phyloP scores from a whole-genome alignment of 2,113 vertebrate species.

The Tetrax tetrax region DNA sequence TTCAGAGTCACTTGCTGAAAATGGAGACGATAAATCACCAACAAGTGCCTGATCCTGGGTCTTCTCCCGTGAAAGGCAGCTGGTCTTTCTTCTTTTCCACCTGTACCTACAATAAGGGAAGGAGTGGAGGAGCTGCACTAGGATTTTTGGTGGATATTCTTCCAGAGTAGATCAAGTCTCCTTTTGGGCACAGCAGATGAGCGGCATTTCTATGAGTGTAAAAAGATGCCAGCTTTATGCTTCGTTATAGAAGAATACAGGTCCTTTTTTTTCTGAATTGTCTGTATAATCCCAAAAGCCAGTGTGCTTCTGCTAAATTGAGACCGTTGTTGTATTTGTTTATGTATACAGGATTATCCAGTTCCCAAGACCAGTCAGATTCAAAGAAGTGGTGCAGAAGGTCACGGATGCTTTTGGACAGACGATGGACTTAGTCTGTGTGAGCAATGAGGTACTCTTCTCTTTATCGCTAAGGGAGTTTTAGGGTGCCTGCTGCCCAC shows the following conservation, averaged over 20 bases:
- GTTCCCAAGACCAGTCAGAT: conserved; percentile 86
- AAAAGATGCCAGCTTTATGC: neutral
- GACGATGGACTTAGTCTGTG: conserved; percentile 88
- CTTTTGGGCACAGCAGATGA: neutral
- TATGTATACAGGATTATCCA: conserved; percentile 82
- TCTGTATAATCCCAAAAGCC: neutral
- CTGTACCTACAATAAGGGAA: neutral
- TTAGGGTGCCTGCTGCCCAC: neutral
- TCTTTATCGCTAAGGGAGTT: neutral
- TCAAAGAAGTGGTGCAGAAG: conserved; percentile 90
- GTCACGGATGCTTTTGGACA: conserved; percentile 90
- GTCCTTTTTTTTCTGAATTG: neutral
- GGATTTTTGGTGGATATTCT: neutral
- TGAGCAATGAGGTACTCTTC: conserved; percentile 83
- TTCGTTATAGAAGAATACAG: neutral
- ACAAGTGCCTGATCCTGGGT: neutral
- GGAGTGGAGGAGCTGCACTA: neutral
- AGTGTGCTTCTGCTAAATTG: neutral
- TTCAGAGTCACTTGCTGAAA: neutral
- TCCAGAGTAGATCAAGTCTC: neutral
- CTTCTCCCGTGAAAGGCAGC: neutral
- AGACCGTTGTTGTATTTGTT: neutral
- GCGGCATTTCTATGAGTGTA: neutral
- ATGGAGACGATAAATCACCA: neutral
- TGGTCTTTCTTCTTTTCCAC: neutral